Evolutionary conservation across 2,113 vertebrate species (phyloP).

Genomic region (Peromyscus polionotus): DNA sequence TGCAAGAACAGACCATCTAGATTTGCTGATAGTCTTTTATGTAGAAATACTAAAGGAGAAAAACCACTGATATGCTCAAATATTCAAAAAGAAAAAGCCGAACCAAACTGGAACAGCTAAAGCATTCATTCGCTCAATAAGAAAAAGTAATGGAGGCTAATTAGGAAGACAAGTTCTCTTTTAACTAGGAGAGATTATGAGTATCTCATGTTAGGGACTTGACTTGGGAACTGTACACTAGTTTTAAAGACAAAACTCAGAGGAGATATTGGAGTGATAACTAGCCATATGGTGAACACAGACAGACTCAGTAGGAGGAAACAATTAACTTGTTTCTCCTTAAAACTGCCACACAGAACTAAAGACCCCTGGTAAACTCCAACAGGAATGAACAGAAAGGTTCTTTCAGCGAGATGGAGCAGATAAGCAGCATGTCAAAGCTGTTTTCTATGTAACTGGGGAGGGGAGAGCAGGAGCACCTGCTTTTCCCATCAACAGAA

Average conservation of each 20-base stretch:
- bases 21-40: background rate
- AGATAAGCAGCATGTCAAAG: constrained; percentile 13
- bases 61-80: background rate
- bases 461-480: background rate
- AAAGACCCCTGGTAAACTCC: background rate
- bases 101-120: constrained; percentile 14
- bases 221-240: background rate
- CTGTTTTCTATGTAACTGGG: background rate
- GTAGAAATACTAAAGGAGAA: background rate
- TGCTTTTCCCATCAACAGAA: background rate
- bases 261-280: background rate
- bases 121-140: background rate
- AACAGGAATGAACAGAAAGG: constrained; percentile 9
- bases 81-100: constrained; percentile 22
- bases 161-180: constrained; percentile 23
- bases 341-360: constrained; percentile 53
- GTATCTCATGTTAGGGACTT: constrained; percentile 2
- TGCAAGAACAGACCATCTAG: background rate
- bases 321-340: constrained; percentile 18
- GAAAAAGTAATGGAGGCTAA: constrained; percentile 4
- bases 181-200: constrained; percentile 46
- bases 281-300: background rate
- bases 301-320: background rate
- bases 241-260: background rate
- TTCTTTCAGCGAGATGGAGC: background rate